Evolutionary conservation across 2,888 invertebrate genomes (phyloP).

Genomic region (Ophioninae sp.): DNA sequence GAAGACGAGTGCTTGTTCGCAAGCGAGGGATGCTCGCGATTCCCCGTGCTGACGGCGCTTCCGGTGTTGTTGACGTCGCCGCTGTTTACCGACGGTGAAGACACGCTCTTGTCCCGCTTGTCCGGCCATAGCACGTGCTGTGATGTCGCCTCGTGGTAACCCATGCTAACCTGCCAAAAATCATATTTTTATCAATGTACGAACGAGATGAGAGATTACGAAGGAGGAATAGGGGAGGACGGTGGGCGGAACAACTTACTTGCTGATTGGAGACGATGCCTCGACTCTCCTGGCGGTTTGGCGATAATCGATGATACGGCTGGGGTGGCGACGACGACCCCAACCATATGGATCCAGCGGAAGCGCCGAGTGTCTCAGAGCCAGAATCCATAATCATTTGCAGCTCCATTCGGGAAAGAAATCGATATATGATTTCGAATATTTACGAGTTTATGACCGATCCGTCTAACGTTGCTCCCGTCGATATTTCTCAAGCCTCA

Average conservation of each 20-base stretch:
- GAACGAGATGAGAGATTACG: neutral
- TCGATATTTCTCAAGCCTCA: conserved; percentile 12
- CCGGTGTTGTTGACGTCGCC: conserved; percentile 8
- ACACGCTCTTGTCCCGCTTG: conserved; percentile 70
- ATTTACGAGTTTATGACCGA: neutral
- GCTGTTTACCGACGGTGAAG: conserved; percentile 14
- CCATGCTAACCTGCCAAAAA: conserved; percentile 71
- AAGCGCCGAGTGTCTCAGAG: conserved; percentile 72
- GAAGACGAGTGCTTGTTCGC: conserved; percentile 51
- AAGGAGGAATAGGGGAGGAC: neutral
- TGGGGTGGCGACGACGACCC: conserved; percentile 54
- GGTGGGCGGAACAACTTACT: conserved; percentile 68
- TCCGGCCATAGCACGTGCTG: conserved; percentile 76
- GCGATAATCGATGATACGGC: conserved; percentile 76
- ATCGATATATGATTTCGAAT: neutral
- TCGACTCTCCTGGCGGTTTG: conserved; percentile 73
- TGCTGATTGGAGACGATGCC: conserved; percentile 73
- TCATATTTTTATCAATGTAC: neutral
- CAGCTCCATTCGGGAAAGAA: conserved; percentile 72
- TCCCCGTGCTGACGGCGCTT: conserved; percentile 33
- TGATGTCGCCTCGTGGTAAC: conserved; percentile 70
- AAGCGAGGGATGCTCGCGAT: conserved; percentile 49
- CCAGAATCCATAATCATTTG: conserved; percentile 77
- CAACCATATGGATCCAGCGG: conserved; percentile 75
- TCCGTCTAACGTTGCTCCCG: neutral